Conservation (phyloP, 1,140 invertebrate genomes). For the Meloidogyne chitwoodi region DNA sequence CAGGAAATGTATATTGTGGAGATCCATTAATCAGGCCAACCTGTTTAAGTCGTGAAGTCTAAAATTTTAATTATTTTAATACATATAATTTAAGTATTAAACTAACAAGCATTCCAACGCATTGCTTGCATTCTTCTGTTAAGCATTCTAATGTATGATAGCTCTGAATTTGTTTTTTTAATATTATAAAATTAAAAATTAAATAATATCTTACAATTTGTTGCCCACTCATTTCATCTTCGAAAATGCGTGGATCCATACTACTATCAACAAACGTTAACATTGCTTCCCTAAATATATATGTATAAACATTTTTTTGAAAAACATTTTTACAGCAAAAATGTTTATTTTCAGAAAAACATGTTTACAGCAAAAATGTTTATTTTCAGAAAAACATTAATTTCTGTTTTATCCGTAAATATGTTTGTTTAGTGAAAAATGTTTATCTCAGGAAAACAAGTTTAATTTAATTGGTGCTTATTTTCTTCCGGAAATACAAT, state of each 20-base stretch:
- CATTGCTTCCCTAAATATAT: slow-evolving; percentile 46
- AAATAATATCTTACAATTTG: slow-evolving; percentile 31
- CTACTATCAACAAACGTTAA: slow-evolving; percentile 41
- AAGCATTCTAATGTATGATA: slow-evolving; percentile 32
- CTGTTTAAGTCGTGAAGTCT: slow-evolving; percentile 41
- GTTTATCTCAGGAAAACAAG: background rate
- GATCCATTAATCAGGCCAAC: slow-evolving; percentile 30
- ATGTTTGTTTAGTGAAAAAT: background rate
- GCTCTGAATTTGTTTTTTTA: slow-evolving; percentile 25
- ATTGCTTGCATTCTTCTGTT: slow-evolving; percentile 42
- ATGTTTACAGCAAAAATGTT: background rate
- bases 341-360: slow-evolving; percentile 17
- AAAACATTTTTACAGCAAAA: background rate
- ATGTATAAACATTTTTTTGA: slow-evolving; percentile 26
- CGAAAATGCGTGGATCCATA: slow-evolving; percentile 40
- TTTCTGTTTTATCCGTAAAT: background rate
- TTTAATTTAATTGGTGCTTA: no score
- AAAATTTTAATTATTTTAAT: background rate
- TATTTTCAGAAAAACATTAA: background rate
- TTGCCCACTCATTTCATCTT: slow-evolving; percentile 31
- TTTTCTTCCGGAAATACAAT: background rate
- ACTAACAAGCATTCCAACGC: slow-evolving; percentile 40
- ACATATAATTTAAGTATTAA: background rate
- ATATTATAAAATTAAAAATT: background rate
- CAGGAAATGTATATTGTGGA: slow-evolving; percentile 31